Base-by-base conservation (phyloP, 2,888 invertebrate species). In the Lepidocyrtinus sp. region DNA sequence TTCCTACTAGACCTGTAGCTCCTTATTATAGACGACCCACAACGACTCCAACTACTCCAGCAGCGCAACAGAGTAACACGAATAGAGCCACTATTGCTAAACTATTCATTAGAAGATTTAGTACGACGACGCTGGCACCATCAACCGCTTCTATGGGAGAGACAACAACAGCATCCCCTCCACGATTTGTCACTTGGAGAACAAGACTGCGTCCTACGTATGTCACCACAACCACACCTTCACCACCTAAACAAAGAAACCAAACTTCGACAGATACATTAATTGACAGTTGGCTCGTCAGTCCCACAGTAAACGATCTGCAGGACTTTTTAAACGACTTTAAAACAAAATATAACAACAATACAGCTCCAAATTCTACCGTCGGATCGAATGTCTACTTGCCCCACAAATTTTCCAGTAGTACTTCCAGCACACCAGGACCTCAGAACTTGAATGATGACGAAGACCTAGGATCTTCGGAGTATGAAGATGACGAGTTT, bases 71-170 rank as follows among this genome's bases (percentile, higher is more conserved):
- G 26, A 63, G 3, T 12, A 71, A 77, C n/a, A 71, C 83, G 17
- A 85, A 81, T 45, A 73, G 78, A 15, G 83, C 85, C 1, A 75
- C 82, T 0, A 85, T 86, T 64, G 84, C 85, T 0, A 82, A 82
- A 62, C 71, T 86, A 9, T 85, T 86, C 19, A 83, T 85, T 21
- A 67, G 86, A 15, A 75, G 79, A 80, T 85, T 86, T 45, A 83
- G 79, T 21, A 79, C 82, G 21, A 85, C 83, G 0, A 72, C 84
- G 3, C 46, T 82, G 0, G 75, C 76, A 27, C 75, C 81, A 27
- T 61, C 84, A 24, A 73, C 36, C 1, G 71, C 68, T 2, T 65
- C 74, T 0, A 68, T 46, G 1, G 45, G 50, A 1, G 63, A 21
- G 3, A 64, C 61, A 21, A 55, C 63, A 15, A 72, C 36, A 7